Percentiles rank a stretch among this genome's conserved stretches.
Evolutionary conservation across 1,140 invertebrate species (phyloP).

Genomic region (Anoplophora glabripennis): DNA sequence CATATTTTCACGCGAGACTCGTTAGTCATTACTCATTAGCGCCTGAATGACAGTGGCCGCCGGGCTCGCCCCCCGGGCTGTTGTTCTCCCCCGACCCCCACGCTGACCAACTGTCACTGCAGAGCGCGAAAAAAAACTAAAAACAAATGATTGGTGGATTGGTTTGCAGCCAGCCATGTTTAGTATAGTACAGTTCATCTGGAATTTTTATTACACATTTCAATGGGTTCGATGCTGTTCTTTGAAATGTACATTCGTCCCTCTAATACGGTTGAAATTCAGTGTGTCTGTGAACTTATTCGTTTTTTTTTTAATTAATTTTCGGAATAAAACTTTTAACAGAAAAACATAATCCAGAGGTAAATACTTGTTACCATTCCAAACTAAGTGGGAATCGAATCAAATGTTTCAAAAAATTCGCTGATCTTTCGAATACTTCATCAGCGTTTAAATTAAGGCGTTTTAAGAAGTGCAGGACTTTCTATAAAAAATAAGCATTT

Average conservation of each 20-base stretch:
- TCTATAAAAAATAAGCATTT: too few species aligned
- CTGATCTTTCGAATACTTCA: too few species aligned
- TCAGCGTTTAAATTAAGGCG: too few species aligned
- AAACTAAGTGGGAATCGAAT: too few species aligned
- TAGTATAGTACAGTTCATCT: conserved; percentile 20
- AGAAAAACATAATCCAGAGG: neutral
- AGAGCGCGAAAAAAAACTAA: conserved; percentile 43
- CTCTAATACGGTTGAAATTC: too few species aligned
- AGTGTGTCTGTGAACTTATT: neutral
- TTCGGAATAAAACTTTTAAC: neutral
- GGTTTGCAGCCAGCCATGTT: conserved; percentile 46
- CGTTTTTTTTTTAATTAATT: conserved; percentile 1
- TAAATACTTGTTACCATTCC: too few species aligned
- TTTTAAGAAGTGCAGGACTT: too few species aligned
- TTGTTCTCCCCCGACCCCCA: conserved; percentile 12
- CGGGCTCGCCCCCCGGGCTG: conserved; percentile 18
- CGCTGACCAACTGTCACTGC: conserved; percentile 42
- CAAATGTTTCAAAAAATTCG: too few species aligned
- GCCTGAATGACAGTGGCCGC: conserved; percentile 39
- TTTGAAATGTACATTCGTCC: neutral
- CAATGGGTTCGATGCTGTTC: conserved; percentile 7
- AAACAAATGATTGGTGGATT: conserved; percentile 50
- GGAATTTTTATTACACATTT: conserved; percentile 20
- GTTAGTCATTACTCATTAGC: conserved; percentile 51
- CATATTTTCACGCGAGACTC: conserved; percentile 49